Evolutionary conservation across 1,140 invertebrate species (phyloP).

Genomic region (Drosophila azteca): DNA sequence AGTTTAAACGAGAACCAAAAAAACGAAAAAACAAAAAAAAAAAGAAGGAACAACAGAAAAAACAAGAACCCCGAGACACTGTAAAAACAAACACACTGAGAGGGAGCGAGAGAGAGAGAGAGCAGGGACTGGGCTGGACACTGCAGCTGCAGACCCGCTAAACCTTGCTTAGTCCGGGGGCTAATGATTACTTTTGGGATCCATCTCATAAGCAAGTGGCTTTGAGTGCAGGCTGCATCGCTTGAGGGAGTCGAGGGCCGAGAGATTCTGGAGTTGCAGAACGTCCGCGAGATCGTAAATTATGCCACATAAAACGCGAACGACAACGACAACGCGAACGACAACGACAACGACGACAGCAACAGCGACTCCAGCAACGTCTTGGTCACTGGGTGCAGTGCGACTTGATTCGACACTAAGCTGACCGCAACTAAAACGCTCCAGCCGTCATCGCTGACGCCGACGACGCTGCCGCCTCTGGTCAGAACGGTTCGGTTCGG

Average conservation of each 20-base stretch:
- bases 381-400: constrained; percentile 63
- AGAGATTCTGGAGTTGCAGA: constrained; percentile 42
- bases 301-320: constrained; percentile 62
- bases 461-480: constrained; percentile 23
- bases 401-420: constrained; percentile 60
- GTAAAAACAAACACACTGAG: constrained; percentile 64
- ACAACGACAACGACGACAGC: constrained; percentile 17
- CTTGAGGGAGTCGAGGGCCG: constrained; percentile 34
- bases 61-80: constrained; percentile 53
- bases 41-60: constrained; percentile 40
- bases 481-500: constrained; percentile 21
- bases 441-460: constrained; percentile 30
- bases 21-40: constrained; percentile 46
- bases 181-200: constrained; percentile 77
- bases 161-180: constrained; percentile 29
- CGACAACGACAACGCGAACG: constrained; percentile 29
- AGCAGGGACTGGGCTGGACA: constrained; percentile 2
- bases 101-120: no score
- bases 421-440: constrained; percentile 60
- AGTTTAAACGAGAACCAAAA: constrained; percentile 29
- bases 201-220: constrained; percentile 63
- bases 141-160: constrained; percentile 39
- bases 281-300: constrained; percentile 57
- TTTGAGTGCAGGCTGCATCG: constrained; percentile 64
- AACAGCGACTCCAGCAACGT: constrained; percentile 26